These are phyloP conservation scores for Mesocricetus auratus DNA, from an alignment of 2,113 vertebrate genomes.

Conservation along the genomic window DNA sequence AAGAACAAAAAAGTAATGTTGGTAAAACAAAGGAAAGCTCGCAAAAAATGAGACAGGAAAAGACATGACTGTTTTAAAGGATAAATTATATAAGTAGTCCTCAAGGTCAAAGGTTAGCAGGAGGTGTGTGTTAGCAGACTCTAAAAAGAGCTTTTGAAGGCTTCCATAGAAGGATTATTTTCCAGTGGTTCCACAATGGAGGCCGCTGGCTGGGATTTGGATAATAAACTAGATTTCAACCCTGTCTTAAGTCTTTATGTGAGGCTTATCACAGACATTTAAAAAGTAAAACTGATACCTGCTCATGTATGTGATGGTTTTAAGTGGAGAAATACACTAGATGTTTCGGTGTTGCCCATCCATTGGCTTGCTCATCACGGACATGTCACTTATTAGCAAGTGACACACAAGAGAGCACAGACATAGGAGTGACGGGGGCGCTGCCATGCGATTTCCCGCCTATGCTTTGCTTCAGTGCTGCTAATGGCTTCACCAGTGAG, in stretches of 20 bases:
- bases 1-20: neutral
- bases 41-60: constrained; percentile 48
- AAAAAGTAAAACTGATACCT: constrained; percentile 33
- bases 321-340: neutral
- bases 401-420: neutral
- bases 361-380: neutral
- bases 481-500: neutral
- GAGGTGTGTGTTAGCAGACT: constrained; percentile 1
- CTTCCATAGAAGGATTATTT: constrained; percentile 41
- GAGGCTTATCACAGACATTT: neutral
- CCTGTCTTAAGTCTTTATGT: neutral
- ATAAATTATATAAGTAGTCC: constrained; percentile 56
- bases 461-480: neutral
- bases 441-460: neutral
- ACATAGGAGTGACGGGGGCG: no score
- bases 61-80: constrained; percentile 56
- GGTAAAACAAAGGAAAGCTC: constrained; percentile 4
- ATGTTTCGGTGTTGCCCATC: neutral
- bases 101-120: constrained; percentile 73
- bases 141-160: constrained; percentile 59
- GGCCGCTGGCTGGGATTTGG: neutral
- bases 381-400: neutral
- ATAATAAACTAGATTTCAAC: constrained; percentile 23
- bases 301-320: neutral
- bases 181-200: constrained; percentile 11